Evolutionary conservation across 2,888 invertebrate genomes (phyloP), one percentile per base, ranked within the genome.

Genomic region (Pocota personata): DNA sequence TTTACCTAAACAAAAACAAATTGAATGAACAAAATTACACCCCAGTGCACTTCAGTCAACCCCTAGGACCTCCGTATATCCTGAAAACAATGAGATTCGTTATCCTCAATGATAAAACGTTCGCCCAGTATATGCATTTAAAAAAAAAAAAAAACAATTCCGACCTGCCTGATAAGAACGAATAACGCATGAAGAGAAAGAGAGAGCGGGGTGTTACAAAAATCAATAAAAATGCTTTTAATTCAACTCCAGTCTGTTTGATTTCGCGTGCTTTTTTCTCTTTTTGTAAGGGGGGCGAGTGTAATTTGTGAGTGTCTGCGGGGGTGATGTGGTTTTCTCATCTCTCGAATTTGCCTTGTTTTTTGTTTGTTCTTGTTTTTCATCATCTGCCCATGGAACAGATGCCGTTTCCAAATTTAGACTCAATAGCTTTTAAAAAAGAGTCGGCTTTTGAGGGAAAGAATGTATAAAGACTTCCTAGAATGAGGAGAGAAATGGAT

Each of bases 191-290:
- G 35, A 12, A n/a, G 21, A n/a, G 8, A 62, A 73, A 30, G 14
- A 14, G 2, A 30, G 7, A 40, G 21, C 16, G 6, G 60, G 55
- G 52, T 50, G 30, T 24, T 48, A 16, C n/a, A 32, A 78, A 82
- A 76, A 86, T 86, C 82, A 82, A 86, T 86, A 76, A 60, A 71
- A 80, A 66, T 72, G 32, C 21, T 86, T 71, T 80, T 76, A 80
- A 76, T 76, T 72, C 46, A 66, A 72, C 80, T 75, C 19, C 48
- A 46, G 50, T 64, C 64, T 64, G 62, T 73, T 83, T 67, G 62
- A 52, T 52, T 62, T 69, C 24, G 19, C 3, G 30, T 43, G 35
- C 55, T 16, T 64, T 46, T 64, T 67, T 4, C 12, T 27, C 16
- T 35, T 12, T 46, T 32, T 60, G 27, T 10, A 10, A 8, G 1